These are phyloP conservation scores for Pseudomugil tenellus DNA, from an alignment of 2,797 vertebrate genomes.

Conservation along the genomic window DNA sequence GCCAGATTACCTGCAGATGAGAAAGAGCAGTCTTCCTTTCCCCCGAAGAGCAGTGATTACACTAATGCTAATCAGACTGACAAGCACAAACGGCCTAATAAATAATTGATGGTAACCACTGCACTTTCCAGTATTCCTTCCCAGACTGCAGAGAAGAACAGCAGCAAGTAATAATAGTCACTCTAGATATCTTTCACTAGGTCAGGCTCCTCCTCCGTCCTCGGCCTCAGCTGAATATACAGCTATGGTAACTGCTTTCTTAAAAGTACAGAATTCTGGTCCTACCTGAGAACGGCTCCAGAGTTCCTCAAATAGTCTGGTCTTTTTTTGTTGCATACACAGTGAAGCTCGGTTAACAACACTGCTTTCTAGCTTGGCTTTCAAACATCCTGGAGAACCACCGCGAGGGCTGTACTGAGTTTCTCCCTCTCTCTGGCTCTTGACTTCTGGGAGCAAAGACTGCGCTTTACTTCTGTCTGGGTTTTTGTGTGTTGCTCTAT, in stretches of 20 bases:
- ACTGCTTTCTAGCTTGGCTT: constrained; percentile 46
- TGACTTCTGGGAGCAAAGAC: constrained; percentile 34
- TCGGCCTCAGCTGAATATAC: constrained; percentile 66
- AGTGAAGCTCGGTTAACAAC: constrained; percentile 50
- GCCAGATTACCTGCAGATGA: constrained; percentile 84
- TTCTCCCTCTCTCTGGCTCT: constrained; percentile 59
- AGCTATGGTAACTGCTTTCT: constrained; percentile 64
- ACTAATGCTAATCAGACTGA: constrained; percentile 87
- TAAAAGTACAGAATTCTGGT: constrained; percentile 58
- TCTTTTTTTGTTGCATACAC: constrained; percentile 50
- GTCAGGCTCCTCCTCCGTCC: constrained; percentile 79
- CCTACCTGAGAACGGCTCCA: constrained; percentile 74
- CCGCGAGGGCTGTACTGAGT: constrained; percentile 52
- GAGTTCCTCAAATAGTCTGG: constrained; percentile 58
- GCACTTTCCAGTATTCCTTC: constrained; percentile 81
- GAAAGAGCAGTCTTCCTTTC: constrained; percentile 78
- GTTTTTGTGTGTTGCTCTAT: constrained; percentile 52
- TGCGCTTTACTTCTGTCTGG: constrained; percentile 50
- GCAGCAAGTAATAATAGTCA: constrained; percentile 79
- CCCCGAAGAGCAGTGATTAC: constrained; percentile 86
- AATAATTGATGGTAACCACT: constrained; percentile 86
- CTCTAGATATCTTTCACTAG: constrained; percentile 77
- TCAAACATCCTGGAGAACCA: constrained; percentile 52
- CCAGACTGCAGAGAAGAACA: constrained; percentile 79
- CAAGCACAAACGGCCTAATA: constrained; percentile 87